A percentile compares a stretch with the other conserved stretches of the same genome.
Conservation (phyloP, 2,113 vertebrate genomes). For the Leuciscus idus region DNA sequence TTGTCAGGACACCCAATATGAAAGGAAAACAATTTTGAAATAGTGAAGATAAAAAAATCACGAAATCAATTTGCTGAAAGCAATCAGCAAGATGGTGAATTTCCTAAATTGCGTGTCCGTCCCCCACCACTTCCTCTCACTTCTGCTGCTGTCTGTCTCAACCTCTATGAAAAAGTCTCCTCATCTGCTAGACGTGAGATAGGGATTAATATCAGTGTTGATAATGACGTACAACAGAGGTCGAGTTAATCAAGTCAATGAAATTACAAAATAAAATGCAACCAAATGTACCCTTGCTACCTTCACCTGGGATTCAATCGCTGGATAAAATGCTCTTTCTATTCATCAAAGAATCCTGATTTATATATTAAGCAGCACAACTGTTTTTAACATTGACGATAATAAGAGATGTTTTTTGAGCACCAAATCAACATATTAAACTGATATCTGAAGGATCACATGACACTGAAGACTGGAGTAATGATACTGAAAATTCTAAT, state of each 20-base stretch:
- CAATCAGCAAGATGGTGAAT: not conserved
- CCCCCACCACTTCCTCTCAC: not conserved
- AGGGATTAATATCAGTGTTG: not conserved
- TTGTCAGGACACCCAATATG: not conserved
- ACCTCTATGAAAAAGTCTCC: not conserved
- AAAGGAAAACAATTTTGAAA: not conserved
- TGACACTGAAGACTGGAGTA: not conserved
- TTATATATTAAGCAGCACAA: not conserved
- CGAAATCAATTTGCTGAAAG: not conserved
- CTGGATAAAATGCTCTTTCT: no score
- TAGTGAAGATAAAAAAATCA: not conserved
- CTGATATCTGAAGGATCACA: not conserved
- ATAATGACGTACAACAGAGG: not conserved
- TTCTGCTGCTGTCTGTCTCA: not conserved
- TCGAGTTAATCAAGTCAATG: slow-evolving; percentile 8
- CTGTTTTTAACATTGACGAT: not conserved
- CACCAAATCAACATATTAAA: not conserved
- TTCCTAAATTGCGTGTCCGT: not conserved
- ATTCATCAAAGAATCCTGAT: no score
- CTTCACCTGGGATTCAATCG: not conserved
- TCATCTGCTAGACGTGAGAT: not conserved
- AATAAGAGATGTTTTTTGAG: not conserved
- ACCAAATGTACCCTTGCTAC: not conserved
- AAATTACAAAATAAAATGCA: slow-evolving; percentile 1
- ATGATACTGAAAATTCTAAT: not conserved